These are phyloP conservation scores for Nomada ruficornis DNA, from an alignment of 2,888 invertebrate genomes.

Conservation along the genomic window DNA sequence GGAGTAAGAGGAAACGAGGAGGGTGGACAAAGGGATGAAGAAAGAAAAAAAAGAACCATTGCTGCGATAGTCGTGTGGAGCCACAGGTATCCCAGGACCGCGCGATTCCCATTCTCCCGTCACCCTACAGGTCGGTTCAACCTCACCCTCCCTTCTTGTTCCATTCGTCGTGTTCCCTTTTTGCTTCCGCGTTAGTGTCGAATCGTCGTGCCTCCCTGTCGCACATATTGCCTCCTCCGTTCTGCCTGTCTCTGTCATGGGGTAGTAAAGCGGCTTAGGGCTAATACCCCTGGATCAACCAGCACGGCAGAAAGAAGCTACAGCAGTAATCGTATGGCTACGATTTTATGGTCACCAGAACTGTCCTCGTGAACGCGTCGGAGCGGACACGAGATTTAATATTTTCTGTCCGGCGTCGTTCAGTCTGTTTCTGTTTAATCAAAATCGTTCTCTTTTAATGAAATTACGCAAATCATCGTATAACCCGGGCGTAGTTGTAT, in stretches of 20 bases:
- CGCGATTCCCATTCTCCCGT: slow-evolving; percentile 55
- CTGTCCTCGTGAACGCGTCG: slow-evolving; percentile 6
- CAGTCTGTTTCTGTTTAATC: too few species aligned
- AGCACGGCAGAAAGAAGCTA: slow-evolving; percentile 34
- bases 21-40: slow-evolving; percentile 13
- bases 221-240: background rate
- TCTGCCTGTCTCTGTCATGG: slow-evolving; percentile 3
- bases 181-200: slow-evolving; percentile 11
- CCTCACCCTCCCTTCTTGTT: slow-evolving; percentile 12
- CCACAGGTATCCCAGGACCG: slow-evolving; percentile 69
- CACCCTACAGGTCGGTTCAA: slow-evolving; percentile 63
- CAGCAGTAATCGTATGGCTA: slow-evolving; percentile 53
- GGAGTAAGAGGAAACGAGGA: background rate
- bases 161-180: slow-evolving; percentile 1
- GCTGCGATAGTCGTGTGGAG: slow-evolving; percentile 61
- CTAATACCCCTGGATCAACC: slow-evolving; percentile 56
- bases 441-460: too few species aligned
- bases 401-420: background rate
- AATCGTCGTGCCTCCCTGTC: background rate
- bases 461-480: too few species aligned
- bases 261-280: slow-evolving; percentile 45
- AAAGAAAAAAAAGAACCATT: slow-evolving; percentile 49
- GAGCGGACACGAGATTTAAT: slow-evolving; percentile 3
- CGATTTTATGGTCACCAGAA: slow-evolving; percentile 48
- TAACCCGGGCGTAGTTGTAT: too few species aligned